These are phyloP conservation scores for Ctenopoma multispine DNA, from an alignment of 2,797 vertebrate genomes.

Conservation along the genomic window DNA sequence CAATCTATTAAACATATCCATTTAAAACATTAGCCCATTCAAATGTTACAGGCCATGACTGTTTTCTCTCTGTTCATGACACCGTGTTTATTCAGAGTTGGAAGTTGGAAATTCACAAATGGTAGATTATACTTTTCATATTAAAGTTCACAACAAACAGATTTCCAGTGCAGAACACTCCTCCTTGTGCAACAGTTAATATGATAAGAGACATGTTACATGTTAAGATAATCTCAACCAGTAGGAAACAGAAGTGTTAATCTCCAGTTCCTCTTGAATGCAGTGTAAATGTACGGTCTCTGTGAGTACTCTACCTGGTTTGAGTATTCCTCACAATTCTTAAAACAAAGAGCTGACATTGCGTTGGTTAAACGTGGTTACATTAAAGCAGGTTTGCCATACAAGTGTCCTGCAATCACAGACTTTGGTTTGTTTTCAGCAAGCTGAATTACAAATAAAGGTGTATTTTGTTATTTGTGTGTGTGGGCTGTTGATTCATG, in stretches of 20 bases:
- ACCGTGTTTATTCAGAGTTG: too few species aligned
- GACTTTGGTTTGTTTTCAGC: background rate
- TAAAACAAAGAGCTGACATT: background rate
- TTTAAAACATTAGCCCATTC: background rate
- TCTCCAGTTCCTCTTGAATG: background rate
- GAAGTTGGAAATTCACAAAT: too few species aligned
- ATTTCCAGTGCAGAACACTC: too few species aligned
- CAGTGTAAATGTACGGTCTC: background rate
- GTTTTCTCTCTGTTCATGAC: too few species aligned
- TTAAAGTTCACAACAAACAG: too few species aligned
- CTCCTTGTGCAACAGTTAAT: too few species aligned
- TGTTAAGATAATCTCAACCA: background rate
- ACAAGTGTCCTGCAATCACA: background rate
- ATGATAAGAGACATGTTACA: background rate
- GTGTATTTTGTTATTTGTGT: constrained; percentile 19
- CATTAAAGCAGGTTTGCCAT: background rate
- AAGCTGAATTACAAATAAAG: constrained; percentile 47
- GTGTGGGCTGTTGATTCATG: background rate
- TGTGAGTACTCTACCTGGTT: constrained; percentile 1
- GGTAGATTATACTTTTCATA: too few species aligned
- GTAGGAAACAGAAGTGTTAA: background rate
- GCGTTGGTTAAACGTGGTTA: background rate
- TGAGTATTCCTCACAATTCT: background rate
- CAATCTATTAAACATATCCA: background rate
- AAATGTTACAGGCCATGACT: background rate